A percentile compares a stretch with the other conserved stretches of the same genome.
phyloP scores from a whole-genome alignment of 2,113 vertebrate genomes.

The Sylvia atricapilla region DNA sequence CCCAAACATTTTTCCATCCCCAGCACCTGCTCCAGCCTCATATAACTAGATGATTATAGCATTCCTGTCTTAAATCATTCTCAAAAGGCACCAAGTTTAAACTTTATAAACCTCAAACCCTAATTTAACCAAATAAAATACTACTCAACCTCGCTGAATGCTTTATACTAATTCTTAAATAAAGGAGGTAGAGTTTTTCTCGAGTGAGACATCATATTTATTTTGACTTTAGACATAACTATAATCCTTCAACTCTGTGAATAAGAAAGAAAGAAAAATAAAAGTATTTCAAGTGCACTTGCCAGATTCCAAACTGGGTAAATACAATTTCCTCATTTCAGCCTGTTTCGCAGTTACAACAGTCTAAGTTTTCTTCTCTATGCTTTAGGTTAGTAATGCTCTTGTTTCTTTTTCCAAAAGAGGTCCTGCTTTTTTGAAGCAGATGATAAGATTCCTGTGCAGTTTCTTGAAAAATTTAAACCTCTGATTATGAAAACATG shows the following conservation, averaged over 20 bases:
- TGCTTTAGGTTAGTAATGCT: background rate
- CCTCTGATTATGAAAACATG: background rate
- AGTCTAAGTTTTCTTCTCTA: background rate
- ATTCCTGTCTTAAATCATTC: slow-evolving; percentile 42
- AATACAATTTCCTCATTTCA: slow-evolving; percentile 14
- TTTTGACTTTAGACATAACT: slow-evolving; percentile 24
- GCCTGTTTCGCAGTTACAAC: background rate
- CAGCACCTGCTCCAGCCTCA: slow-evolving; percentile 51
- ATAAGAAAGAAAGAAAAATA: background rate
- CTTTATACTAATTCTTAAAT: slow-evolving; percentile 17
- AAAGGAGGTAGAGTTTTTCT: slow-evolving; percentile 8
- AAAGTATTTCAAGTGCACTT: background rate
- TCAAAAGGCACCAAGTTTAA: slow-evolving; percentile 49
- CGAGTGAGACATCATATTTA: background rate
- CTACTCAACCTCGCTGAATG: background rate
- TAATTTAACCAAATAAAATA: slow-evolving; percentile 56
- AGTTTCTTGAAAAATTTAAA: slow-evolving; percentile 11
- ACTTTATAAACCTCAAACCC: slow-evolving; percentile 51
- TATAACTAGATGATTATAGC: slow-evolving; percentile 49
- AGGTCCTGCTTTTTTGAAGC: background rate
- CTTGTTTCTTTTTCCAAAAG: background rate
- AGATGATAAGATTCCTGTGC: background rate
- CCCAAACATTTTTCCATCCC: background rate
- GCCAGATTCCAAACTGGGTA: slow-evolving; percentile 9
- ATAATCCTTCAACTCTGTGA: background rate